Base-by-base conservation (phyloP, 2,113 vertebrate species). In the Oncorhynchus gorbuscha region DNA sequence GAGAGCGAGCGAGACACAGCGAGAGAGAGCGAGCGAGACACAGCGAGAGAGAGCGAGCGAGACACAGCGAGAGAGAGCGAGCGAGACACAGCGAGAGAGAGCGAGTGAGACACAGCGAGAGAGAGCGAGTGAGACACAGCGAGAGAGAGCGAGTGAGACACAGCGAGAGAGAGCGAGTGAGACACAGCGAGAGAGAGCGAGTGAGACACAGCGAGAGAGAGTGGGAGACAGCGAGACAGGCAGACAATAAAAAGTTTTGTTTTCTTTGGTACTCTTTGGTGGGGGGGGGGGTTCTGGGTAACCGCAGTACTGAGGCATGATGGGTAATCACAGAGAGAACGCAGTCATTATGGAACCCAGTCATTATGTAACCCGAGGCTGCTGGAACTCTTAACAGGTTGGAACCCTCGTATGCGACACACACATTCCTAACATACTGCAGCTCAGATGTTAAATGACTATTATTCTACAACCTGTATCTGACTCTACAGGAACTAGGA, bases 281-380 rank as follows among this genome's bases (percentile, higher is more conserved):
- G 1, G 30, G 69, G 76, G 74, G 81, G 69, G 72, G 48, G 75
- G 70, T 73, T 78, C 80, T 67, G 77, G 39, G 78, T 76, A 77
- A 82, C 85, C 76, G 4, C 81, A 80, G 81, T 75, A 71, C 80
- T 68, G 76, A 77, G 72, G 88, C 32, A 86, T 88, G 76, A 83
- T 89, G 87, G 88, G 84, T 87, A 91, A 90, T 89, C 79, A 86
- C 75, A 86, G 79, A 45, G 67, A 45, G 69, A 77, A 84, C 73
- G 83, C 84, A 86, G 66, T 91, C 81, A 92, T 91, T 89, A 90
- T 18, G 69, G 79, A 84, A 78, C 77, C 76, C 73, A 48, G 66
- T 91, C 81, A 92, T 91, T 89, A 90, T 18, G 69, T 78, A 85
- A 78, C 77, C 76, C 73, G 55, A 24, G 79, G 67, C 86, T 75